Conservation (phyloP, 2,113 vertebrate genomes). For the Ciconia boyciana region DNA sequence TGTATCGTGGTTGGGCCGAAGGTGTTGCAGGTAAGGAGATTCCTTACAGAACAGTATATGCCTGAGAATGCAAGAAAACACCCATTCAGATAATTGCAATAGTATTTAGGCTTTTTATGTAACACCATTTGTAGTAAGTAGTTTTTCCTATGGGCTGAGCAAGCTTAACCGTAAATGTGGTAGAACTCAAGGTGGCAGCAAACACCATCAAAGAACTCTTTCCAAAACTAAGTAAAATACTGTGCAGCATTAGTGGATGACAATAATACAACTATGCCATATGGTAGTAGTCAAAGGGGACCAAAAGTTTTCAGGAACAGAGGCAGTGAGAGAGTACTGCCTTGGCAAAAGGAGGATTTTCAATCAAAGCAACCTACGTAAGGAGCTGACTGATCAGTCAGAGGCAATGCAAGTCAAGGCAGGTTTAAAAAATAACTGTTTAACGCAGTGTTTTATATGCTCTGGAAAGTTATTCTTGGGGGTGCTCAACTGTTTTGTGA, state of each 20-base stretch:
- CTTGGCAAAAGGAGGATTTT: constrained; percentile 24
- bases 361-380: not conserved
- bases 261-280: not conserved
- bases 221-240: not conserved
- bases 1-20: not conserved
- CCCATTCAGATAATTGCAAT: not conserved
- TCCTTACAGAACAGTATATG: not conserved
- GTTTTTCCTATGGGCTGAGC: not conserved
- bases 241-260: not conserved
- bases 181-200: constrained; percentile 62
- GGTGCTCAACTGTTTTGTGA: not conserved
- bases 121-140: not conserved
- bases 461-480: not conserved
- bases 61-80: not conserved
- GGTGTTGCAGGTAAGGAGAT: not conserved
- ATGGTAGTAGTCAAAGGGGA: constrained; percentile 27
- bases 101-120: not conserved
- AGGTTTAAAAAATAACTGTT: not conserved
- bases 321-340: not conserved
- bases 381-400: not conserved
- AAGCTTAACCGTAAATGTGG: not conserved
- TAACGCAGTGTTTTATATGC: not conserved
- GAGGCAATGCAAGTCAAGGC: not conserved
- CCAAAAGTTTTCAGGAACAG: constrained; percentile 2
- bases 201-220: not conserved